Conservation (phyloP, 2,113 vertebrate species). For the Syngnathus floridae region DNA sequence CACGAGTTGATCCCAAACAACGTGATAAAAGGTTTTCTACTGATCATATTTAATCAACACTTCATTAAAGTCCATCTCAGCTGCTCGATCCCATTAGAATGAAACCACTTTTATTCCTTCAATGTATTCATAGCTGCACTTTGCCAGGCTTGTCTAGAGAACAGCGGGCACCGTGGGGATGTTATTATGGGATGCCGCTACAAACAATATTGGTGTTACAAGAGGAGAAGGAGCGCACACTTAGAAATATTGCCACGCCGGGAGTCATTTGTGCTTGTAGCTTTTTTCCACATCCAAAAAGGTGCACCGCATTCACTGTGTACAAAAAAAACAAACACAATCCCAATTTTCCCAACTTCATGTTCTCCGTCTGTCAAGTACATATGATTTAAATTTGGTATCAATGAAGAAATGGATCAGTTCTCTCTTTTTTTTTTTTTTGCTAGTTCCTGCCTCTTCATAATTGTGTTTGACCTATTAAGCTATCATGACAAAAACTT, state of each 20-base stretch:
- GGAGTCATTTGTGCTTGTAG: neutral
- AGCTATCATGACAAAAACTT: neutral
- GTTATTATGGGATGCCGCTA: conserved; percentile 1
- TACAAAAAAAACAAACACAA: neutral
- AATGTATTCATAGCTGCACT: neutral
- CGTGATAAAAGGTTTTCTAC: neutral
- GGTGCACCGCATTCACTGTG: neutral
- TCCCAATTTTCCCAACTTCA: neutral
- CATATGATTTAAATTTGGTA: too few species aligned
- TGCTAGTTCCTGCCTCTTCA: too few species aligned
- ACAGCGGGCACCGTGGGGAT: neutral
- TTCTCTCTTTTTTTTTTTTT: too few species aligned
- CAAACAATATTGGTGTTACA: conserved; percentile 1
- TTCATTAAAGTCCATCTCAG: neutral
- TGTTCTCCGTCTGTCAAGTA: neutral
- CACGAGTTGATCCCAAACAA: neutral
- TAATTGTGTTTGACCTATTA: neutral
- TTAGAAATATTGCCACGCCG: neutral
- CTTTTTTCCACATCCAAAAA: neutral
- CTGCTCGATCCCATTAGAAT: neutral
- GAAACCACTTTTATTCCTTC: neutral
- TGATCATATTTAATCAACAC: neutral
- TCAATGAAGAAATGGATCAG: too few species aligned
- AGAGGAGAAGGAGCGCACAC: neutral
- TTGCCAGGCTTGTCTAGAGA: neutral